Percentiles rank a stretch among this genome's conserved stretches.
Conservation (phyloP, 2,797 vertebrate species). For the Mareca penelope region DNA sequence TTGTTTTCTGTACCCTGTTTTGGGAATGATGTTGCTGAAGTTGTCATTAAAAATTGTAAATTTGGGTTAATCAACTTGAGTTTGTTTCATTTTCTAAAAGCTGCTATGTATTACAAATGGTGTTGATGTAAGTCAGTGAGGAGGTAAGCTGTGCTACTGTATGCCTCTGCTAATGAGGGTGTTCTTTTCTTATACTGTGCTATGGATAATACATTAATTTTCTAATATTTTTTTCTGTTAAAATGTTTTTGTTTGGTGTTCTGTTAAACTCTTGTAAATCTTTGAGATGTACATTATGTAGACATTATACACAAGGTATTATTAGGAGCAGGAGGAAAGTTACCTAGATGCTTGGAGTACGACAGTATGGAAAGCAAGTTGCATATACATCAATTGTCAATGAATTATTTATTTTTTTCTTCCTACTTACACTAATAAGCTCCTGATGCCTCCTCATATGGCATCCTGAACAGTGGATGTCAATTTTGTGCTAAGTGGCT, state of each 20-base stretch:
- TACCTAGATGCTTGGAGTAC: neutral
- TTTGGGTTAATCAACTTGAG: neutral
- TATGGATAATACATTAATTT: neutral
- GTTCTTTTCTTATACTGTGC: neutral
- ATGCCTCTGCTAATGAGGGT: neutral
- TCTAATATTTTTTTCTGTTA: fast-evolving
- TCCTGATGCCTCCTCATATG: neutral
- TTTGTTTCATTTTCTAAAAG: neutral
- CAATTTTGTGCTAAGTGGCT: neutral
- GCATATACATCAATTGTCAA: neutral
- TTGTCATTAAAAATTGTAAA: neutral
- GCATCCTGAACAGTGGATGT: neutral
- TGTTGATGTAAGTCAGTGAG: neutral
- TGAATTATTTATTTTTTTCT: neutral
- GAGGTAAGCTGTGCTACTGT: neutral
- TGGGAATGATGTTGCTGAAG: neutral
- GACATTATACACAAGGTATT: neutral
- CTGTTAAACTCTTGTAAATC: neutral
- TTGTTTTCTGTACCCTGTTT: neutral
- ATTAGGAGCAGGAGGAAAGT: neutral
- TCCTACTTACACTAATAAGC: neutral
- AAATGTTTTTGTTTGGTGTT: neutral
- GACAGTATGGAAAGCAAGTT: neutral
- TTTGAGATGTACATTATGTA: neutral
- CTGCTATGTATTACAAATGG: neutral